Conservation (phyloP, 2,888 invertebrate genomes). For the Lithophane semibrunnea region DNA sequence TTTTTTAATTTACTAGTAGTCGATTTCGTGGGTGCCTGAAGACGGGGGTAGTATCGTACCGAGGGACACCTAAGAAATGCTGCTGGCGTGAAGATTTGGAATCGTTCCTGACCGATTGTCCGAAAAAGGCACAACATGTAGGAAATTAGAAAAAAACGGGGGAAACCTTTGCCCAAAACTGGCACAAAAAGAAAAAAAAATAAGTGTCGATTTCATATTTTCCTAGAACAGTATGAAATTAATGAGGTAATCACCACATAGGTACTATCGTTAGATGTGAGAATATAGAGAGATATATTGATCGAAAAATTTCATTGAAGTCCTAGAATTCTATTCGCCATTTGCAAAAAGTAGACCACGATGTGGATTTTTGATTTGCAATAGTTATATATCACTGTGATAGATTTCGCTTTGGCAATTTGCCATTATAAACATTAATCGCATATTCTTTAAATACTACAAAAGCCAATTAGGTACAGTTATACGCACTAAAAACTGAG, state of each 20-base stretch:
- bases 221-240: background rate
- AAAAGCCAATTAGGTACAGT: background rate
- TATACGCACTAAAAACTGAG: background rate
- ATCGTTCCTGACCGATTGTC: no score
- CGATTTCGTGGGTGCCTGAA: no score
- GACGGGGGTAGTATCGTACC: no score
- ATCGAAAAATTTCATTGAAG: conserved; percentile 1
- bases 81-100: no score
- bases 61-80: no score
- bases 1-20: no score
- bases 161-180: no score
- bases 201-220: no score
- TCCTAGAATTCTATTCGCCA: background rate
- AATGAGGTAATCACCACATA: background rate
- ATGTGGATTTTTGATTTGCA: background rate
- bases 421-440: background rate
- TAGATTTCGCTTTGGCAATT: background rate
- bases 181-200: no score
- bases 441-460: background rate
- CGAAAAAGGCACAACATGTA: no score
- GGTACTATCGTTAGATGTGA: background rate
- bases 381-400: background rate
- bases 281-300: background rate
- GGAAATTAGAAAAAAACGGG: no score
- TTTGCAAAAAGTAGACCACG: background rate